Base-by-base conservation (phyloP, 2,888 invertebrate species). In the Pterostichus madidus region DNA sequence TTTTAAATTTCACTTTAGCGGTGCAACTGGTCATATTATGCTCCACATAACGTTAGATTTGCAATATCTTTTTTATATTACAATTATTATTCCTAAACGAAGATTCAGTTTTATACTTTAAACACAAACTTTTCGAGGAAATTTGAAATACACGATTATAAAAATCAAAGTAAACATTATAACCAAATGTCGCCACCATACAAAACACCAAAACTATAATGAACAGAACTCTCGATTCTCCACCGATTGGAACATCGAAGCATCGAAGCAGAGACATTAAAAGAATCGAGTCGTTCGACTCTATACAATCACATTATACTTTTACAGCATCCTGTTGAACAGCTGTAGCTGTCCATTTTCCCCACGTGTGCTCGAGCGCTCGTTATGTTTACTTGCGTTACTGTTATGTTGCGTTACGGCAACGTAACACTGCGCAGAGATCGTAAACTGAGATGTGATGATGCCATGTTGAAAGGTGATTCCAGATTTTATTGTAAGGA, bases 331-430 rank as follows among this genome's bases (percentile, higher is more conserved):
- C 44, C 13, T 44, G 15, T 15, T 13, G 32, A 44, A 71, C 68
- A 71, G 68, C 68, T 71, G 68, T 71, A 71, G 68, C 39, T 71
- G 68, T 56, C 64, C 39, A 39, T 64, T 64, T 39, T 64, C 64
- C 64, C 31, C 64, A 64, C 64, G 39, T 64, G 64, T 7, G 7
- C 64, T n/a, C 8, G 24, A 11, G 31, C 17, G 11, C 24, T 49
- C 31, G 59, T 10, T 11, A 32, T 64, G 64, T 64, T 64, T 35
- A 64, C 64, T 64, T 64, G 64, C 35, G 68, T 71, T 71, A 71
- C 39, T 11, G 68, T 44, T 35, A 44, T 44, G 44, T 8, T 13
- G 13, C 56, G 49, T 49, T 49, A 49, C 35, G n/a, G 35, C 35
- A 24, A 1, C 24, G 24, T 24, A 24, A 24, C 24, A 24, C 24